Evolutionary conservation across 2,797 vertebrate genomes (phyloP).

Genomic region (Coregonus sp.): DNA sequence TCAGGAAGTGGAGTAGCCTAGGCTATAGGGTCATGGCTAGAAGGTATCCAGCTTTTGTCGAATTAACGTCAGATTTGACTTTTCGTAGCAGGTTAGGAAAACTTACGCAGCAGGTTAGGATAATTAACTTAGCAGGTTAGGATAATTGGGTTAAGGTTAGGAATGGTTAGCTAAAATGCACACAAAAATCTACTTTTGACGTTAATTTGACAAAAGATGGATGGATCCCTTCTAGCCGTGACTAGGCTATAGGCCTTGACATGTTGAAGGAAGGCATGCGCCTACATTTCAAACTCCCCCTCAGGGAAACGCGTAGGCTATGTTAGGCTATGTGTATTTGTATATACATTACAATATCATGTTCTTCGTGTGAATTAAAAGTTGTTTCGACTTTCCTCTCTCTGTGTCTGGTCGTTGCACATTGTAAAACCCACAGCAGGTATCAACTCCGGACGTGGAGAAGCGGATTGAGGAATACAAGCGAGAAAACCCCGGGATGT

Average conservation of each 20-base stretch:
- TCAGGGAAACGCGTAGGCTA: not conserved
- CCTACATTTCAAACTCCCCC: not conserved
- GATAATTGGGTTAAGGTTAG: no score
- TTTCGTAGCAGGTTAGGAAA: no score
- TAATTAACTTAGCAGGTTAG: no score
- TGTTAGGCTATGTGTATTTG: not conserved
- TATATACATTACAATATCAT: not conserved
- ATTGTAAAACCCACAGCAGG: conserved; percentile 85
- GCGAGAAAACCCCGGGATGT: conserved; percentile 95
- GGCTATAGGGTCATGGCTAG: no score
- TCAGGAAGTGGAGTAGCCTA: not conserved
- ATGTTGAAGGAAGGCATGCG: not conserved
- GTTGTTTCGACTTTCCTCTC: conserved; percentile 9
- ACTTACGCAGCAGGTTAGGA: no score
- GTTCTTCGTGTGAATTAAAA: conserved; percentile 26
- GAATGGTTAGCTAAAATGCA: no score
- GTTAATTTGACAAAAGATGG: no score
- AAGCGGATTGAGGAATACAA: conserved; percentile 98
- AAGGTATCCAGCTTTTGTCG: no score
- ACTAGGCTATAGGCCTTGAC: not conserved
- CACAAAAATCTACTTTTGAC: no score
- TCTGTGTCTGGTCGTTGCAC: not conserved
- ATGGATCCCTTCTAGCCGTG: no score
- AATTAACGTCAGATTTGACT: no score
- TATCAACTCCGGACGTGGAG: conserved; percentile 96